A percentile compares a stretch with the other conserved stretches of the same genome.
Conservation (phyloP, 2,888 invertebrate genomes). For the Ennomos quercinarius region DNA sequence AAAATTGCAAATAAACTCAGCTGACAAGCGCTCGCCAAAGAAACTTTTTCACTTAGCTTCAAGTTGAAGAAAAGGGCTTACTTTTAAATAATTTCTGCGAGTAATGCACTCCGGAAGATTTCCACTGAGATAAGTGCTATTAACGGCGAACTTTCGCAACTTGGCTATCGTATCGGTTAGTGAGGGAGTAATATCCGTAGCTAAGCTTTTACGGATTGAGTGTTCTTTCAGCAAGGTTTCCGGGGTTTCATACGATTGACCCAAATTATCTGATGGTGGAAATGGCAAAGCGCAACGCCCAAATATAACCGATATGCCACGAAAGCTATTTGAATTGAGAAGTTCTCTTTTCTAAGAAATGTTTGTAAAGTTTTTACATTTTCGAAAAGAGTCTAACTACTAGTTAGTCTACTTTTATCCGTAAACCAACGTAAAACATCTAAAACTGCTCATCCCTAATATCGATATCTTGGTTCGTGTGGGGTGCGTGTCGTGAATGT, state of each 20-base stretch:
- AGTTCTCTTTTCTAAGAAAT: too few species aligned
- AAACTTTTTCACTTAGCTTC: constrained; percentile 24
- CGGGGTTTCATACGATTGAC: not conserved
- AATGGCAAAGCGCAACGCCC: too few species aligned
- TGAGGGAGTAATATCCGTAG: constrained; percentile 11
- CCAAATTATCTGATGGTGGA: too few species aligned
- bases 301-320: too few species aligned
- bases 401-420: too few species aligned
- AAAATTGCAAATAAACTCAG: constrained; percentile 5
- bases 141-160: constrained; percentile 32
- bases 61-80: constrained; percentile 18
- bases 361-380: too few species aligned
- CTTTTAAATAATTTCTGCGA: constrained; percentile 32
- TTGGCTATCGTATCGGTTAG: constrained; percentile 18
- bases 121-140: constrained; percentile 34
- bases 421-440: not conserved
- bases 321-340: too few species aligned
- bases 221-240: not conserved
- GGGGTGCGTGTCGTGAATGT: constrained; percentile 23
- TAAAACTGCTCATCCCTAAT: constrained; percentile 8
- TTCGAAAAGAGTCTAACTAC: too few species aligned
- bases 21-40: constrained; percentile 1
- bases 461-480: constrained; percentile 20
- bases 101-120: constrained; percentile 34
- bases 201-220: not conserved